A percentile compares a stretch with the other conserved stretches of the same genome.
Evolutionary conservation across 2,888 invertebrate species (phyloP).

Genomic region (Cactoblastis cactorum): DNA sequence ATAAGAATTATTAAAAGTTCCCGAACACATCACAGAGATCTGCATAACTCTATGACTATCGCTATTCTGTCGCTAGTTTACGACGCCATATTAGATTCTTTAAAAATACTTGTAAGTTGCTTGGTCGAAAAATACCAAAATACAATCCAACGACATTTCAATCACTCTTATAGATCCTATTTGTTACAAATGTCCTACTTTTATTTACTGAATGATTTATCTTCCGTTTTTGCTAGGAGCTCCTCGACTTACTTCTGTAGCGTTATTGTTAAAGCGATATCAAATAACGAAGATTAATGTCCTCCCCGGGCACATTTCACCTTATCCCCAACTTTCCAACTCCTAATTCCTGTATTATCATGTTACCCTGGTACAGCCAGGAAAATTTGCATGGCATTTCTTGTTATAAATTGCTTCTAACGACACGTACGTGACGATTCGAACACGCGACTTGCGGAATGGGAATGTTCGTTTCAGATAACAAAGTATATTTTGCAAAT

Average conservation of each 20-base stretch:
- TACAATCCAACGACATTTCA: too few relatives aligned
- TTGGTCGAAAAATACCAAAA: too few relatives aligned
- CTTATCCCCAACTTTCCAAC: constrained; percentile 7
- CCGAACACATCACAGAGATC: too few relatives aligned
- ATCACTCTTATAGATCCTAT: too few relatives aligned
- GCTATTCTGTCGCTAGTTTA: too few relatives aligned
- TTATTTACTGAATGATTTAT: background rate
- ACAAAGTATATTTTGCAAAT: constrained; percentile 56
- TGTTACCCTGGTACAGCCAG: constrained; percentile 33
- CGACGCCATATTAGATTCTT: too few relatives aligned
- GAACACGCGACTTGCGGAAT: constrained; percentile 35
- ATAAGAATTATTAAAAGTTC: too few relatives aligned
- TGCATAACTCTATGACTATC: too few relatives aligned
- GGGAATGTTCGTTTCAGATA: constrained; percentile 44
- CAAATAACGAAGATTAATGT: constrained; percentile 10
- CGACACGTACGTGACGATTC: constrained; percentile 57
- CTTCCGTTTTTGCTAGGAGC: background rate
- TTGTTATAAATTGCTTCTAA: constrained; percentile 58
- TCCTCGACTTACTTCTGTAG: background rate
- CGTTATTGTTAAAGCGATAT: constrained; percentile 6
- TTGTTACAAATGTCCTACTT: background rate
- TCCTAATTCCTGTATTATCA: constrained; percentile 32
- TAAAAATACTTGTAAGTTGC: too few relatives aligned
- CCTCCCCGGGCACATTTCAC: constrained; percentile 4
- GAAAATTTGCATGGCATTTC: constrained; percentile 49